Evolutionary conservation across 2,113 vertebrate species (phyloP), one percentile per base, ranked within the genome.

Genomic region (Mugil cephalus): DNA sequence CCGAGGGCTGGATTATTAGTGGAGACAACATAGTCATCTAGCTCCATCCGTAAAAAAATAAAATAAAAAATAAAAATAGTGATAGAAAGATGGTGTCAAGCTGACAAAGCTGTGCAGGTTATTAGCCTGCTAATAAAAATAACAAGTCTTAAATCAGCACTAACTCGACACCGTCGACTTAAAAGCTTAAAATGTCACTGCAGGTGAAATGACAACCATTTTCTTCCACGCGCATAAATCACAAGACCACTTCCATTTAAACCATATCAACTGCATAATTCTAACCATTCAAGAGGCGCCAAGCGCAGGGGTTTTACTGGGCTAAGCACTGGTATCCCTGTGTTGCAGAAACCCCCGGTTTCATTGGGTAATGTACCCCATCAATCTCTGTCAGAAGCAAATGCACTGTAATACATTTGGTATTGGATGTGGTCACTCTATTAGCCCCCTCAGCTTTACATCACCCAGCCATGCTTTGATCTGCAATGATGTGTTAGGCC

Each of bases 381-480:
- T 91, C 88, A 84, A 89, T 90, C 87, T 83, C 74, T 85, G 83
- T 91, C 88, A 88, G 81, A 21, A 47, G 77, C 81, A 86, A 89
- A 87, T 86, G 84, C 77, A 80, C 69, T 62, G 85, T 89, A 90
- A 91, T 90, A 85, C 83, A 89, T 91, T 92, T 88, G 86, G 88
- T 89, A 91, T 85, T 86, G 90, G 88, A 91, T 78, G 78, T 84
- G 85, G 89, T 91, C 90, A 89, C 83, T 90, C 77, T 86, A 91
- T 91, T 91, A 91, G 91, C 87, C 84, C 70, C 73, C 80, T 89
- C 83, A 88, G 83, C 91, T 91, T 91, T 87, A 89, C 90, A 88
- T 87, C 86, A 87, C 80, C 79, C 74, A 74, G 86, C 81, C 60
- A 74, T 68, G 88, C 89, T 90, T 86, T 86, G 88, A 89, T 88